Conservation (phyloP, 2,888 invertebrate genomes). For the Drosophila neonasuta region DNA sequence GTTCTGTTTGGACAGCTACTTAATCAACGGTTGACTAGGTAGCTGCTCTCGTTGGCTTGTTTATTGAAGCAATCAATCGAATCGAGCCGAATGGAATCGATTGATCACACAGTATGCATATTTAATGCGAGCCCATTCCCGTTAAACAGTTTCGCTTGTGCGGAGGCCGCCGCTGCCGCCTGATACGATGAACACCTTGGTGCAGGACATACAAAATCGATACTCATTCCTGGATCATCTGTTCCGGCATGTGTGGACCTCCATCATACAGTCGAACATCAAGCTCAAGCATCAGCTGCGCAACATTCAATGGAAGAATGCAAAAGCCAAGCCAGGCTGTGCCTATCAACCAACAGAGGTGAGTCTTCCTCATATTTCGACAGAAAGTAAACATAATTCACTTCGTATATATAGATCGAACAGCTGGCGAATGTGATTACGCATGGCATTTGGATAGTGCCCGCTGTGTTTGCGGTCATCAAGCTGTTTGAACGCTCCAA, state of each 20-base stretch:
- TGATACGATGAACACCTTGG: conserved; percentile 56
- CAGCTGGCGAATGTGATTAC: conserved; percentile 96
- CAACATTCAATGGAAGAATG: conserved; percentile 90
- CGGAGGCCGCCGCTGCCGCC: conserved; percentile 31
- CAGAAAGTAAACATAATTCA: too few species aligned
- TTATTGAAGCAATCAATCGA: conserved; percentile 25
- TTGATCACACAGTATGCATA: conserved; percentile 37
- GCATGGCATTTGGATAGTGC: conserved; percentile 94
- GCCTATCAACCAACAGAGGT: conserved; percentile 93
- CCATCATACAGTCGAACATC: conserved; percentile 77
- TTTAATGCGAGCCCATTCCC: neutral
- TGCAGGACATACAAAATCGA: conserved; percentile 79
- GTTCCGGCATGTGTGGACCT: conserved; percentile 78
- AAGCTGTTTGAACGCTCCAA: conserved; percentile 89
- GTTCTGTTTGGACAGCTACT: neutral
- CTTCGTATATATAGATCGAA: conserved; percentile 85
- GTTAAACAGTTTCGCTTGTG: conserved; percentile 26
- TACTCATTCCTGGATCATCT: conserved; percentile 80
- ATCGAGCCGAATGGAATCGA: conserved; percentile 27
- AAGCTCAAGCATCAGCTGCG: conserved; percentile 75
- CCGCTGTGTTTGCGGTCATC: conserved; percentile 90
- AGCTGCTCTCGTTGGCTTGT: neutral
- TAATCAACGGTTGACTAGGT: conserved; percentile 25
- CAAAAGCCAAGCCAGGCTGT: conserved; percentile 87
- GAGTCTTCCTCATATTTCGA: conserved; percentile 13